Evolutionary conservation across 2,113 vertebrate species (phyloP), one percentile per base, ranked within the genome.

Genomic region (Tauraco erythrolophus): DNA sequence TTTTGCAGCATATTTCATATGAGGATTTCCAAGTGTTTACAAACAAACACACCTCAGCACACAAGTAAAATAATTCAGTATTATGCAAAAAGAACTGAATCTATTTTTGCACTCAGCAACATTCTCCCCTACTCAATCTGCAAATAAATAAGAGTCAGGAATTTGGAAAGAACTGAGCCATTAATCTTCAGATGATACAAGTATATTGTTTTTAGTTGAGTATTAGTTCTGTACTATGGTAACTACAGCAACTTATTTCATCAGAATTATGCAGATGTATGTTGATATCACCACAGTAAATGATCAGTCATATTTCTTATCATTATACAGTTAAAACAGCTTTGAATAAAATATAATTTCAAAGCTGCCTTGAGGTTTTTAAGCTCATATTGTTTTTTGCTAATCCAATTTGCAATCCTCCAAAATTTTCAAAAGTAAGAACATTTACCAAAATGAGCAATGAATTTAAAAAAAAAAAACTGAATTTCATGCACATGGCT

Each of bases 1-100:
- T 80, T 97, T 33, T 13, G 37, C 66, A 89, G 53, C 50, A 4
- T 23, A 74, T 74, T 92, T 88, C 83, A 39, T 28, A 46, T 8
- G 7, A 86, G 25, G 14, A 74, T 91, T 85, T 94, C 30, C 68
- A 72, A 50, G 24, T 58, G 70, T 80, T 95, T 94, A 50, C 66
- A 85, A 90, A 89, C 57, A 93, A 88, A 87, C 27, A 83, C 37
- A 76, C 45, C 65, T 92, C 84, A 92, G 35, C 41, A 93, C 51
- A 56, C 16, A 83, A 57, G 53, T 48, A 43, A 72, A 88, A 80
- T 88, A 83, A 75, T 39, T 57, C 45, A 61, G 6, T 19, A 56
- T 43, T 43, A 77, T 7, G 16, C 14, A 56, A 57, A n/a, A 72
- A 50, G 58, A 90, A 80, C 31, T 41, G 11, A 45, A 30, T 7